A percentile compares a stretch with the other conserved stretches of the same genome.
Conservation (phyloP, 53 echinoderm and acorn worm species). For the Holothuria leucospilota region DNA sequence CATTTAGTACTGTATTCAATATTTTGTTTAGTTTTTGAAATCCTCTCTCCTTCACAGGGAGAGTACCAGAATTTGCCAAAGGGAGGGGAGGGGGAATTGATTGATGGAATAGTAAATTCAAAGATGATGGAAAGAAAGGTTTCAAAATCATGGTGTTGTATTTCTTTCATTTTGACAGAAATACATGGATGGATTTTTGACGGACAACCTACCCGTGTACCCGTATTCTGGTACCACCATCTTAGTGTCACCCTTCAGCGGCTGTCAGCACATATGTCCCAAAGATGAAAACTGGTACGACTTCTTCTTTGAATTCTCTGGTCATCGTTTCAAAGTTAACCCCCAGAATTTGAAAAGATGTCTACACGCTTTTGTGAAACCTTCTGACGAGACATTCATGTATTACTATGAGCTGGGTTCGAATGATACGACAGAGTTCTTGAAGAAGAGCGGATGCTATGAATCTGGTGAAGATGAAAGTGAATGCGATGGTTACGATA, state of each 20-base stretch:
- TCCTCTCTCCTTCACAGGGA: too few species aligned
- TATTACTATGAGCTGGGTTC: constrained; percentile 65
- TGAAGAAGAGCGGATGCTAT: constrained; percentile 50
- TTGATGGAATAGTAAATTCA: too few species aligned
- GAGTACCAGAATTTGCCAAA: too few species aligned
- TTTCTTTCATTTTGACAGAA: constrained; percentile 56
- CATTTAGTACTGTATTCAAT: too few species aligned
- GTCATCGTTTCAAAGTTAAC: constrained; percentile 73
- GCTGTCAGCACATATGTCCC: constrained; percentile 81
- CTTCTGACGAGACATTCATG: constrained; percentile 50
- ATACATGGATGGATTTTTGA: constrained; percentile 79
- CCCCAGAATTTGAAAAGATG: constrained; percentile 69
- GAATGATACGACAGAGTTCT: constrained; percentile 62
- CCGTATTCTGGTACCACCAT: constrained; percentile 65
- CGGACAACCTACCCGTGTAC: constrained; percentile 66
- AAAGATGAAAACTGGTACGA: constrained; percentile 62
- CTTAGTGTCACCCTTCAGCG: constrained; percentile 80
- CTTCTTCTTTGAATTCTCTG: constrained; percentile 61
- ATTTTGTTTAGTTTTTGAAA: too few species aligned
- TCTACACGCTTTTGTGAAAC: constrained; percentile 68
- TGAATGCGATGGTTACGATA: neutral
- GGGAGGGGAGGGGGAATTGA: too few species aligned
- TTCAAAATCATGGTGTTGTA: too few species aligned
- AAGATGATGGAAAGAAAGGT: too few species aligned
- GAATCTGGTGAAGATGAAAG: neutral